Evolutionary conservation across 1,140 invertebrate species (phyloP).

Genomic region (Diorhabda sublineata): DNA sequence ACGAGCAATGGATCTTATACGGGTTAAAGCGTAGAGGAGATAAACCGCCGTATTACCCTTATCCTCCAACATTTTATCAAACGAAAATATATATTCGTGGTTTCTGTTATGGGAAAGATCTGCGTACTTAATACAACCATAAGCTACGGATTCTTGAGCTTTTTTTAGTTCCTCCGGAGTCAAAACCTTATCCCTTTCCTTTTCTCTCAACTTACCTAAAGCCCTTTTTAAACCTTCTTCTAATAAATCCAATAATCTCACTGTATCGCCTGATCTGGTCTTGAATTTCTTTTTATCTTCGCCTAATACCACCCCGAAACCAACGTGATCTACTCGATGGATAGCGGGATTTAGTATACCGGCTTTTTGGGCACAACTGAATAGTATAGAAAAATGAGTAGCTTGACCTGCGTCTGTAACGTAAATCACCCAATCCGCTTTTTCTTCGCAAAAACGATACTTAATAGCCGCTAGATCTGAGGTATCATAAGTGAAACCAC

Average conservation of each 20-base stretch:
- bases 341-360: slow-evolving; percentile 61
- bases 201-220: slow-evolving; percentile 83
- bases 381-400: slow-evolving; percentile 79
- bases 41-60: slow-evolving; percentile 99
- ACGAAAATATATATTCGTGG: slow-evolving; percentile 97
- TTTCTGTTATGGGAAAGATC: slow-evolving; percentile 91
- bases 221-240: slow-evolving; percentile 89
- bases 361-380: slow-evolving; percentile 64
- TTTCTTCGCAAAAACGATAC: slow-evolving; percentile 85
- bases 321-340: slow-evolving; percentile 82
- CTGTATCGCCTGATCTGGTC: slow-evolving; percentile 94
- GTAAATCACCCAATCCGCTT: slow-evolving; percentile 89
- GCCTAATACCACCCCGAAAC: slow-evolving; percentile 95
- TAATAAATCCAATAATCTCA: slow-evolving; percentile 84
- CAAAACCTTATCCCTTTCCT: slow-evolving; percentile 84
- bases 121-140: slow-evolving; percentile 98
- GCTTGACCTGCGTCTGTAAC: slow-evolving; percentile 91
- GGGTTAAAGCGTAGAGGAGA: slow-evolving; percentile 89
- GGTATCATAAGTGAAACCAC: slow-evolving; percentile 98
- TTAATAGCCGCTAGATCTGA: slow-evolving; percentile 93
- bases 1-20: slow-evolving; percentile 88
- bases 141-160: slow-evolving; percentile 89
- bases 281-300: slow-evolving; percentile 99
- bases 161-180: slow-evolving; percentile 75
- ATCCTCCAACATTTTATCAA: slow-evolving; percentile 99